A percentile compares a stretch with the other conserved stretches of the same genome.
These are phyloP conservation scores for Chloropsis hardwickii DNA, from an alignment of 2,113 vertebrate species.

Conservation along the genomic window DNA sequence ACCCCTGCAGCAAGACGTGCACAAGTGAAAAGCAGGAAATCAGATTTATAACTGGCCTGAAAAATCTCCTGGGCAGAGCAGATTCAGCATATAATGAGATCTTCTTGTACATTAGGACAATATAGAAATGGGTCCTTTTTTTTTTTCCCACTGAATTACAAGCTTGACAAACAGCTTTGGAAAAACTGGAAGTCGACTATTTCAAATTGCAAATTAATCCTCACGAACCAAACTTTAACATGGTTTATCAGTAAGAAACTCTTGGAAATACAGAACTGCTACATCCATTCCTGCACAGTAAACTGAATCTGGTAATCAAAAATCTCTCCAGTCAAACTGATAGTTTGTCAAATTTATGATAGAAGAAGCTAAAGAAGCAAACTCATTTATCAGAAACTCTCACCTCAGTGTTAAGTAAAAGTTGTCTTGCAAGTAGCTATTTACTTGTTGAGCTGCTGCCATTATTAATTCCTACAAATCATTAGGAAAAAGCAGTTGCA, in stretches of 20 bases:
- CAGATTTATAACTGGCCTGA: neutral
- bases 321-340: neutral
- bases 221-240: neutral
- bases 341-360: neutral
- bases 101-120: neutral
- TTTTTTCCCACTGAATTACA: neutral
- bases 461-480: neutral
- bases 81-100: neutral
- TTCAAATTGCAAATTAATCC: neutral
- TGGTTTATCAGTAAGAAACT: neutral
- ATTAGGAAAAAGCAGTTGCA: neutral
- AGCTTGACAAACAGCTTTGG: neutral
- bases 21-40: neutral
- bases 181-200: neutral
- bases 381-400: neutral
- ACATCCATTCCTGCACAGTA: neutral
- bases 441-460: neutral
- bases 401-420: neutral
- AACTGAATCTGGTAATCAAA: neutral
- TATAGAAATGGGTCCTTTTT: neutral
- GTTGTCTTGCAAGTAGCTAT: neutral
- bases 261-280: neutral
- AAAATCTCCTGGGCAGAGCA: neutral
- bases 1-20: neutral
- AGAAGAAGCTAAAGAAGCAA: neutral